Conservation (phyloP, 2,888 invertebrate species). For the Lordiphosa fenestrarum region DNA sequence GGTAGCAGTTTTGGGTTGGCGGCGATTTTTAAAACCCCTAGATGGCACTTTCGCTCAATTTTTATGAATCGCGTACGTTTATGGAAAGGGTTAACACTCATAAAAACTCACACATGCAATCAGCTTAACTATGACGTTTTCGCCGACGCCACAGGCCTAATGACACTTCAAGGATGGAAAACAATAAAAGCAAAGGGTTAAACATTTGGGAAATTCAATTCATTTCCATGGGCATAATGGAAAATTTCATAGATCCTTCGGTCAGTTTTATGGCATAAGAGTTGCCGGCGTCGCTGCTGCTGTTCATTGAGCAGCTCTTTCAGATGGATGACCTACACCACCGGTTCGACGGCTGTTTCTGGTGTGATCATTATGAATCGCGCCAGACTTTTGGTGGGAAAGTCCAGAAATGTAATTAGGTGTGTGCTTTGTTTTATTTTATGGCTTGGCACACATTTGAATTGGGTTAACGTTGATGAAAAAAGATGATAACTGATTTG, state of each 20-base stretch:
- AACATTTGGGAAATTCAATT: slow-evolving; percentile 58
- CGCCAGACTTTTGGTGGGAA: slow-evolving; percentile 71
- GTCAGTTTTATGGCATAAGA: slow-evolving; percentile 51
- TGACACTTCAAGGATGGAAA: slow-evolving; percentile 47
- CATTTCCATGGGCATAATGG: slow-evolving; percentile 38
- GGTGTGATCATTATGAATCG: slow-evolving; percentile 61
- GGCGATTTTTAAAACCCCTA: slow-evolving; percentile 39
- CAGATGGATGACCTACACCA: slow-evolving; percentile 1
- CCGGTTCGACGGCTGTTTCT: slow-evolving; percentile 27
- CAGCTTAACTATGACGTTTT: slow-evolving; percentile 38
- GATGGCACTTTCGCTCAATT: slow-evolving; percentile 55
- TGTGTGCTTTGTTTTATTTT: slow-evolving; percentile 52
- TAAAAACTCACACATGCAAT: slow-evolving; percentile 25
- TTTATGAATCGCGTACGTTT: slow-evolving; percentile 53
- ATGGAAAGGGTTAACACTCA: slow-evolving; percentile 50
- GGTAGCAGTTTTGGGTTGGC: slow-evolving; percentile 23
- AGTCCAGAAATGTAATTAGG: slow-evolving; percentile 69
- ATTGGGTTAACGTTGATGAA: not conserved
- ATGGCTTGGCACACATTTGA: slow-evolving; percentile 33
- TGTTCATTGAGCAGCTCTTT: slow-evolving; percentile 55
- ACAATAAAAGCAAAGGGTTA: slow-evolving; percentile 54
- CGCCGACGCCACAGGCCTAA: slow-evolving; percentile 72
- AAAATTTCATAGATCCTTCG: slow-evolving; percentile 35
- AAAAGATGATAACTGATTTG: slow-evolving; percentile 2
- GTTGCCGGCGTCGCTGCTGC: slow-evolving; percentile 41